Conservation (phyloP, 2,797 vertebrate species). For the Rhinophrynus dorsalis region DNA sequence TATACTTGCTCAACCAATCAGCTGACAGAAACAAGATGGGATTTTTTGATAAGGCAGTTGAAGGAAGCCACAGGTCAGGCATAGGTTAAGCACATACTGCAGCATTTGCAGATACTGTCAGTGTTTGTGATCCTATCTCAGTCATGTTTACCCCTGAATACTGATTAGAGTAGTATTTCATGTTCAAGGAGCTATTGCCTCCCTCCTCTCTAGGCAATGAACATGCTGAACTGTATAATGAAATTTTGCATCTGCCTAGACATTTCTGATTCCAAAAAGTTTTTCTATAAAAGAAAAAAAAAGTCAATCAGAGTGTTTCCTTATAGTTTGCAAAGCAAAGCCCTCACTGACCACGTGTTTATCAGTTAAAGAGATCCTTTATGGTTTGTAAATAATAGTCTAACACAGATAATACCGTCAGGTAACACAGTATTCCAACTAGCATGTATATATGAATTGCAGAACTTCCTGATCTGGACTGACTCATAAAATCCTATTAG, state of each 20-base stretch:
- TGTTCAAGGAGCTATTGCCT: background rate
- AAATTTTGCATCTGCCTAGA: conserved; percentile 20
- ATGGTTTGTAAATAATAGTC: background rate
- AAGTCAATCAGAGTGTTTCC: background rate
- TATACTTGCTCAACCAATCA: conserved; percentile 17
- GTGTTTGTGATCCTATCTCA: conserved; percentile 41
- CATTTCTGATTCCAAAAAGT: too few relatives aligned
- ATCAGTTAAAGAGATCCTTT: background rate
- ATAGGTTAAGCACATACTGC: conserved; percentile 37
- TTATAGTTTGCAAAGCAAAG: background rate
- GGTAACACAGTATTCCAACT: background rate
- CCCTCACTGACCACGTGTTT: background rate
- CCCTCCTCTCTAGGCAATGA: background rate
- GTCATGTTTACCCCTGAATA: conserved; percentile 45
- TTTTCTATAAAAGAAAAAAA: background rate
- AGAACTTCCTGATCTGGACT: background rate
- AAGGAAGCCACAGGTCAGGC: conserved; percentile 23
- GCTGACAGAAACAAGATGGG: conserved; percentile 35
- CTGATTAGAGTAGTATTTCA: conserved; percentile 29
- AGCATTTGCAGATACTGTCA: conserved; percentile 33
- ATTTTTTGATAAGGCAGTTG: conserved; percentile 32
- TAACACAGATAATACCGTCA: background rate
- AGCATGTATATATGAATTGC: background rate
- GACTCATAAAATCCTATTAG: background rate
- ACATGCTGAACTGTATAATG: conserved; percentile 29